Evolutionary conservation across 2,888 invertebrate genomes (phyloP), one percentile per base, ranked within the genome.

Genomic region (Hedychridium roseum): DNA sequence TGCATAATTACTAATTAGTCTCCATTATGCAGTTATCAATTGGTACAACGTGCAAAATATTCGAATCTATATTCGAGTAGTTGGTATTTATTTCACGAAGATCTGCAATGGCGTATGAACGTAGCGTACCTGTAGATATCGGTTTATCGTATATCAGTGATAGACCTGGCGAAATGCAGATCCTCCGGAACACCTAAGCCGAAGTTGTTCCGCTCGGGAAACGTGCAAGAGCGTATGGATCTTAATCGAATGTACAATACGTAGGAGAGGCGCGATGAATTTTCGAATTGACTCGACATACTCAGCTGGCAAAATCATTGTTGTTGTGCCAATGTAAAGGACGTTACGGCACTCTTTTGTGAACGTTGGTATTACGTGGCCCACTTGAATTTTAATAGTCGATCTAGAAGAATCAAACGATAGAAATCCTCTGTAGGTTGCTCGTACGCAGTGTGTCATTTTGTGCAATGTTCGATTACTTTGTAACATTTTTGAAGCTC

Each of bases 41-140:
- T 43, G 28, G 35, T 46, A 42, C 30, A 43, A 12, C 15, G 17
- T 3, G 32, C 32, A 23, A 45, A 43, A 36, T 35, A 43, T 18
- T 37, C 17, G 30, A 20, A 34, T 23, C 23, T 44, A 37, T 18
- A 20, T 18, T 26, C 18, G 44, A 48, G 38, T 20, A n/a, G 31
- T 37, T 4, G 12, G 27, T 48, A 48, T 48, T 48, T 48, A 48
- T 48, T 48, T 48, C 11, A 4, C 12, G 30, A 23, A 6, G 5
- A 4, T 11, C 12, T 11, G 12, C 11, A 34, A 35, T 45, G 21
- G 32, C 32, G 36, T 42, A 49, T 49, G 38, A 48, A 35, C 35
- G 35, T 49, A 39, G 23, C 9, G 49, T 49, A 49, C 49, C 49
- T 49, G 49, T 49, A 47, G 28, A 45, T 44, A 44, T 27, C 20